phyloP scores from a whole-genome alignment of 23 tunicate species.

The Ascidia mentula region DNA sequence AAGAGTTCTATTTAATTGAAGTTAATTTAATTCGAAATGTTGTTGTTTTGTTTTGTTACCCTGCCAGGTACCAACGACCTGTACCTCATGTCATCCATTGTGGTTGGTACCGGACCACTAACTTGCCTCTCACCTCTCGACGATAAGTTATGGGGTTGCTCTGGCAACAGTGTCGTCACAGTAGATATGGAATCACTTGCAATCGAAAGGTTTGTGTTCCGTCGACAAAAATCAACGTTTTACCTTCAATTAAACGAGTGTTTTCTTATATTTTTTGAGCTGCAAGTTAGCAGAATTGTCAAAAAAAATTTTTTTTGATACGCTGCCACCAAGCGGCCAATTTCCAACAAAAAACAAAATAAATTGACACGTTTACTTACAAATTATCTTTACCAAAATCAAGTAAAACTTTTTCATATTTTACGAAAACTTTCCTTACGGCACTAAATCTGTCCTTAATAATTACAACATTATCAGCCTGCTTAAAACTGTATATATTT shows the following conservation, averaged over 20 bases:
- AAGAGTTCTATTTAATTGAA: too few species aligned
- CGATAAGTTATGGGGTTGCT: constrained; percentile 70
- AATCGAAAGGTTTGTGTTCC: constrained; percentile 50
- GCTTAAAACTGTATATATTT: too few species aligned
- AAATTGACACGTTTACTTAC: too few species aligned
- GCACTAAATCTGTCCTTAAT: too few species aligned
- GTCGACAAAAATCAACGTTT: not conserved
- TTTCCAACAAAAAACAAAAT: too few species aligned
- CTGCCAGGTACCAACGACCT: constrained; percentile 37
- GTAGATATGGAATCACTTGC: constrained; percentile 53
- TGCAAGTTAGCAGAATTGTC: not conserved
- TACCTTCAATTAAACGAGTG: not conserved
- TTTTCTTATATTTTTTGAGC: not conserved
- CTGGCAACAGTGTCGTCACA: constrained; percentile 74
- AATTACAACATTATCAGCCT: too few species aligned
- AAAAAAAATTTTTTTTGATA: too few species aligned
- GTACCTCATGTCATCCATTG: constrained; percentile 55
- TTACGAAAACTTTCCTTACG: too few species aligned
- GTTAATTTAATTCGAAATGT: too few species aligned
- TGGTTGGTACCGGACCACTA: constrained; percentile 71
- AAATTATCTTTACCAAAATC: too few species aligned
- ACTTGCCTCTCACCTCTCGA: constrained; percentile 48
- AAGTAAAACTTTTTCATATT: too few species aligned
- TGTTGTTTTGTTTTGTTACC: not conserved
- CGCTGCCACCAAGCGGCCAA: not conserved